Evolutionary conservation across 1,140 invertebrate genomes (phyloP), one percentile per base, ranked within the genome.

Genomic region (Trypoxylus dichotomus): DNA sequence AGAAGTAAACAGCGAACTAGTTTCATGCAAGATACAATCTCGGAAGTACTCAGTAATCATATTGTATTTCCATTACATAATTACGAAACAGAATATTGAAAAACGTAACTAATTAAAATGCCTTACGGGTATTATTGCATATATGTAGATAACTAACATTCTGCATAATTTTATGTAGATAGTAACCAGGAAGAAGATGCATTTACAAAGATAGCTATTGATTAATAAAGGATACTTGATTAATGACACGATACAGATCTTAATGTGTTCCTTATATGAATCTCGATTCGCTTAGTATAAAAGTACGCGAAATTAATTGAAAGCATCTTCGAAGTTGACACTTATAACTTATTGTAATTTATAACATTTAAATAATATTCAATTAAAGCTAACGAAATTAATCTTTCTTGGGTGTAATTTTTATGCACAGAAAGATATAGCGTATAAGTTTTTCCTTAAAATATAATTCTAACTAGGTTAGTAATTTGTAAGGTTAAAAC

Each of bases 151-250:
- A 21, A 15, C 27, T 24, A 13, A 68, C 47, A 8, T 27, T 68
- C 24, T 68, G 60, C 60, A 68, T 68, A 29, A 24, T 25, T 68
- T 27, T 68, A 25, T 27, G 24, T 24, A 68, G 19, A 24, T 68
- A 68, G 27, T 68, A 10, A 27, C 24, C 60, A 68, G 60, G 24
- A 68, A 68, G 60, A 68, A 25, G 24, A 68, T 68, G 11, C 15
- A 25, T 21, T 58, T 10, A 68, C 27, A 68, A 68, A 68, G 60
- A 68, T 68, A 27, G 27, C 60, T 24, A 24, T 21, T 68, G 60
- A 68, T 68, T 68, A 68, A 68, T 68, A 25, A 68, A 68, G 60
- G 6, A 24, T 27, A 68, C 11, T 68, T 68, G 60, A 68, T 68
- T 68, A 68, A 68, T 68, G 60, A 24, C 27, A 11, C 11, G 60